phyloP scores from a whole-genome alignment of 2,888 invertebrate species.

The Drosophila flavopinicola region DNA sequence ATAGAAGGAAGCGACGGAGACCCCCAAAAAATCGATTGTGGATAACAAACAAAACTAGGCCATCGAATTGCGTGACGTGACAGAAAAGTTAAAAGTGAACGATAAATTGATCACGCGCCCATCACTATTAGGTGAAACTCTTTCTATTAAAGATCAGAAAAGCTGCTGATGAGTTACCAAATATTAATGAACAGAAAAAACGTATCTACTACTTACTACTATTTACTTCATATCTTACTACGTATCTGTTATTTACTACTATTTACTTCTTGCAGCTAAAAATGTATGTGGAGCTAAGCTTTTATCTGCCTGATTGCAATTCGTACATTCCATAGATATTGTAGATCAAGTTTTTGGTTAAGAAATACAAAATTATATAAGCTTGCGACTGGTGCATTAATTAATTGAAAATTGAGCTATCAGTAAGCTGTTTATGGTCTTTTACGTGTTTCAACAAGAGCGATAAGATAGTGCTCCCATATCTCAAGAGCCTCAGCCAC shows the following conservation, averaged over 20 bases:
- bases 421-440: conserved; percentile 19
- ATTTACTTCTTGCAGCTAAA: neutral
- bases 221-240: too few relatives aligned
- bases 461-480: conserved; percentile 44
- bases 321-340: neutral
- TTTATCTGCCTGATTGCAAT: neutral
- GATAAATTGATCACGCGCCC: too few relatives aligned
- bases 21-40: too few relatives aligned
- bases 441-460: conserved; percentile 18
- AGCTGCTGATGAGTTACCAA: too few relatives aligned
- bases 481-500: neutral
- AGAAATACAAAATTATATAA: conserved; percentile 16
- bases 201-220: too few relatives aligned
- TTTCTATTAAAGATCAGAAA: too few relatives aligned
- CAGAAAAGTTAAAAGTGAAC: too few relatives aligned
- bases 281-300: neutral
- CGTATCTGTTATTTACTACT: neutral
- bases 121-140: too few relatives aligned
- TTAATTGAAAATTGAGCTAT: conserved; percentile 47
- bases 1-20: too few relatives aligned
- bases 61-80: too few relatives aligned
- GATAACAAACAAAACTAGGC: too few relatives aligned
- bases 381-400: conserved; percentile 21
- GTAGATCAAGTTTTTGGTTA: neutral
- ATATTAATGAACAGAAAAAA: too few relatives aligned